Conservation (phyloP, 1,140 invertebrate species). For the Sesamia nonagrioides region DNA sequence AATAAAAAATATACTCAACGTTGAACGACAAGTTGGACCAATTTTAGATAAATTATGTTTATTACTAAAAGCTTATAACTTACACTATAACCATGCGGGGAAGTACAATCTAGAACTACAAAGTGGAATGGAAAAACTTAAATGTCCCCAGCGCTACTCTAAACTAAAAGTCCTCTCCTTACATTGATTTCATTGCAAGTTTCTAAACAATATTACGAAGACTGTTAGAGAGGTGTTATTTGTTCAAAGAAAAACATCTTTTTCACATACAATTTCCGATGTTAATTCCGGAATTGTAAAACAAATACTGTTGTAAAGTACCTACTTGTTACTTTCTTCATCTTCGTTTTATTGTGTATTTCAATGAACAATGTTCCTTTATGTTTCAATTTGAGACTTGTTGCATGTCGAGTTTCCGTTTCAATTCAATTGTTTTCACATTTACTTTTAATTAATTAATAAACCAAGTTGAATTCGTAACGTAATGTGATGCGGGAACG, state of each 20-base stretch:
- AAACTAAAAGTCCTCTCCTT: neutral
- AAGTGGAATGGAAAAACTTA: slow-evolving; percentile 35
- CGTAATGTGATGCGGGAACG: neutral
- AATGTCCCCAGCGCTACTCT: slow-evolving; percentile 10
- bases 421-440: neutral
- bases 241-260: neutral
- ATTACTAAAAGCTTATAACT: neutral
- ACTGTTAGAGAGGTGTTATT: neutral
- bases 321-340: neutral
- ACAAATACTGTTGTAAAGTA: neutral
- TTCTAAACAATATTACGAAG: slow-evolving; percentile 23
- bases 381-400: neutral
- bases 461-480: neutral
- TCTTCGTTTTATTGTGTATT: neutral
- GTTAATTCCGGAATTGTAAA: slow-evolving; percentile 8
- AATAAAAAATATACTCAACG: no score
- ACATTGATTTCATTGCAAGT: neutral
- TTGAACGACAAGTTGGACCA: no score
- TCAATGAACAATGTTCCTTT: neutral
- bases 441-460: neutral
- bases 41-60: no score
- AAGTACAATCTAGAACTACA: slow-evolving; percentile 26
- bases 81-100: neutral
- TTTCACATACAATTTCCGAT: slow-evolving; percentile 7
- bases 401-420: neutral